Percentiles rank a stretch among this genome's conserved stretches.
Evolutionary conservation across 2,888 invertebrate species (phyloP).

Genomic region (Antheraea yamamai): DNA sequence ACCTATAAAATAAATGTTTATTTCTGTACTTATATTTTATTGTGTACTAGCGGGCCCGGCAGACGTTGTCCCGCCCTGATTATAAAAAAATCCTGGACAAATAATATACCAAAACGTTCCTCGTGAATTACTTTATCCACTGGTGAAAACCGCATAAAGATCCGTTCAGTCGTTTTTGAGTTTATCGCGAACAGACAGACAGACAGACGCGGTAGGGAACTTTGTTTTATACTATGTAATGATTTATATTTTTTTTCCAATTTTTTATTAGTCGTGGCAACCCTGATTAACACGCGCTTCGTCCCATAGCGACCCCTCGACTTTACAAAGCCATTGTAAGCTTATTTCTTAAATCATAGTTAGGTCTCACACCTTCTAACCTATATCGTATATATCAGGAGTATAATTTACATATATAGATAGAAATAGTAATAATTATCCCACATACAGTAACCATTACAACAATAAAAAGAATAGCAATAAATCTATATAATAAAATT

Average conservation of each 20-base stretch:
- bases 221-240: too few relatives aligned
- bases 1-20: not conserved
- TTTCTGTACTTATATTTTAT: not conserved
- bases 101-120: too few relatives aligned
- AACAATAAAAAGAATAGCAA: not conserved
- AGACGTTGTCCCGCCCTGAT: too few relatives aligned
- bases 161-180: too few relatives aligned
- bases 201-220: too few relatives aligned
- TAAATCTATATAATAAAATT: slow-evolving; percentile 1
- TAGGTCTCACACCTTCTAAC: not conserved
- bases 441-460: not conserved
- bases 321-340: not conserved
- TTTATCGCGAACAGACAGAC: too few relatives aligned
- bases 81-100: too few relatives aligned
- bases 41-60: too few relatives aligned
- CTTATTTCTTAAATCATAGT: not conserved
- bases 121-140: too few relatives aligned
- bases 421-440: not conserved
- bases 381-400: not conserved
- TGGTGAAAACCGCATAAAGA: too few relatives aligned
- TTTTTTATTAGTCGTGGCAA: not conserved
- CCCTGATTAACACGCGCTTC: slow-evolving; percentile 5
- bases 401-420: slow-evolving; percentile 2
- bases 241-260: not conserved
- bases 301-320: not conserved